Evolutionary conservation across 2,888 invertebrate species (phyloP).

Genomic region (Girardia tigrina): DNA sequence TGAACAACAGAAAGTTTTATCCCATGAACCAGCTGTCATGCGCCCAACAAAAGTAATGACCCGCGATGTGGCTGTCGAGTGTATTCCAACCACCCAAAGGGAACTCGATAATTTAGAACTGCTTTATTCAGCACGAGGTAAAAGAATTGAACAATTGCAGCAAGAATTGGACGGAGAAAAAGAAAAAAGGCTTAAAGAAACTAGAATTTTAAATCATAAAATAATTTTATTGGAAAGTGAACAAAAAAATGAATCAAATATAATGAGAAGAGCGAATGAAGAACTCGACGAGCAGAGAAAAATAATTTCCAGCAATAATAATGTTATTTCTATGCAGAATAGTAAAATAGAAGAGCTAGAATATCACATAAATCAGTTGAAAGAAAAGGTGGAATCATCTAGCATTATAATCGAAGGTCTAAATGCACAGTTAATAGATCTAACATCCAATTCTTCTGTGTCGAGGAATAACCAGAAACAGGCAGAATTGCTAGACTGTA

Average conservation of each 20-base stretch:
- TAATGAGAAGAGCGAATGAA: neutral
- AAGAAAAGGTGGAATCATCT: neutral
- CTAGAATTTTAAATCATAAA: neutral
- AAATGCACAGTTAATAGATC: neutral
- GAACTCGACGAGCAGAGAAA: neutral
- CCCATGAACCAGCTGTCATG: neutral
- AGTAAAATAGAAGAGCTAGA: neutral
- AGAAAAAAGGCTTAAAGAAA: neutral
- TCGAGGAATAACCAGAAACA: neutral
- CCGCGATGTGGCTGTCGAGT: neutral
- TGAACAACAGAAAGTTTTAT: neutral
- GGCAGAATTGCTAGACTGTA: neutral
- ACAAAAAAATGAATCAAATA: neutral
- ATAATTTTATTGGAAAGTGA: conserved; percentile 39
- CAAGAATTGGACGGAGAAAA: conserved; percentile 40
- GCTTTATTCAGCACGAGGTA: conserved; percentile 45
- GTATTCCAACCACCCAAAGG: conserved; percentile 34
- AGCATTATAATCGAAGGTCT: neutral
- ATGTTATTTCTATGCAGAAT: neutral
- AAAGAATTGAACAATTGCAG: conserved; percentile 35
- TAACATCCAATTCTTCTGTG: neutral
- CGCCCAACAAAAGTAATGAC: neutral
- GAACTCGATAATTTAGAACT: conserved; percentile 44
- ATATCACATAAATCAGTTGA: neutral
- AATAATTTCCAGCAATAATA: neutral